phyloP scores from a whole-genome alignment of 2,113 vertebrate species.

The Antechinus flavipes region DNA sequence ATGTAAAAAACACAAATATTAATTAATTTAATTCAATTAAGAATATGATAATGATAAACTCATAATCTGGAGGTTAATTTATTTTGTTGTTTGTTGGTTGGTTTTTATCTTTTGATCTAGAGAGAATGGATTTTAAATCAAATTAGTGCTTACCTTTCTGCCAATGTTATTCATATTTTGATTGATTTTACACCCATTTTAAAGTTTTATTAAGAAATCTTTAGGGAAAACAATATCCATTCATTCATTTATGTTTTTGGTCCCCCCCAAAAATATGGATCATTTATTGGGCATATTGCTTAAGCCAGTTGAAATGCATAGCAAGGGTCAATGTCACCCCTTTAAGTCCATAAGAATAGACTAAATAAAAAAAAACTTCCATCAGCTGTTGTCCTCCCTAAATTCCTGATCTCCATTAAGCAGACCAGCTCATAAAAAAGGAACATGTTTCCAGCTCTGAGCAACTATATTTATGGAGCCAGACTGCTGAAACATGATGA shows the following conservation, averaged over 20 bases:
- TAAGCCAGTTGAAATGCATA: not conserved
- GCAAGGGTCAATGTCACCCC: not conserved
- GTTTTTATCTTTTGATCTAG: not conserved
- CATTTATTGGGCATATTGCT: not conserved
- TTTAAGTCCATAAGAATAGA: not conserved
- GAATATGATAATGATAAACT: not conserved
- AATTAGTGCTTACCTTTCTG: not conserved
- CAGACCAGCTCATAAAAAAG: not conserved
- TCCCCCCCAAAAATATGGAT: not conserved
- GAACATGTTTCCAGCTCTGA: fast-evolving
- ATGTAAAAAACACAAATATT: not conserved
- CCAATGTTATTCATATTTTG: conserved; percentile 17
- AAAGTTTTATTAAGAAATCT: not conserved
- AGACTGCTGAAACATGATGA: not conserved
- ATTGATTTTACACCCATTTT: not conserved
- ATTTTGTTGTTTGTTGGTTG: not conserved
- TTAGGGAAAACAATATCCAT: not conserved
- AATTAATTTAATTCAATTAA: not conserved
- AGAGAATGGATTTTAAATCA: not conserved
- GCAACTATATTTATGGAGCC: not conserved
- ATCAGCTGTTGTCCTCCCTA: not conserved
- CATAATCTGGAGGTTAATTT: not conserved
- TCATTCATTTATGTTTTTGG: not conserved
- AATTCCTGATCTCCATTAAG: too few species aligned
- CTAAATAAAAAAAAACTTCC: not conserved